phyloP scores from a whole-genome alignment of 2,797 vertebrate species.

The Neopelma chrysocephalum region DNA sequence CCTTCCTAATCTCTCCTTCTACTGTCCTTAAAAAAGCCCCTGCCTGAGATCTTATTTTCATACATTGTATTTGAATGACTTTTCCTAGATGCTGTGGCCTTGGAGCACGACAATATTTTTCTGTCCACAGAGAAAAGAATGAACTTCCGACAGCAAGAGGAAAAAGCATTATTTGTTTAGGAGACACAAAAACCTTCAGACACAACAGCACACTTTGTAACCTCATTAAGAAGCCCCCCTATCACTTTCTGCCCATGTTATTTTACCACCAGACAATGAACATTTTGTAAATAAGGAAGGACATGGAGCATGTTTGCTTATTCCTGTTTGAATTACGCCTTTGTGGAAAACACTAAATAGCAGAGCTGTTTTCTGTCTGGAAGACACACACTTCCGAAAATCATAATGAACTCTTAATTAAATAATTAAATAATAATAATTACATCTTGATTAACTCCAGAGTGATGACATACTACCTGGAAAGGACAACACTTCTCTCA shows the following conservation, averaged over 20 bases:
- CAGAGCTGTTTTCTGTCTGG: background rate
- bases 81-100: background rate
- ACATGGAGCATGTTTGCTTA: background rate
- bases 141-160: slow-evolving; percentile 56
- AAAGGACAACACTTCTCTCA: background rate
- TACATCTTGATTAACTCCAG: background rate
- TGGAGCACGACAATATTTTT: slow-evolving; percentile 13
- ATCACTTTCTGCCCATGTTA: slow-evolving; percentile 42
- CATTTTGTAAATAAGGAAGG: slow-evolving; percentile 53
- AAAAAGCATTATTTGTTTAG: slow-evolving; percentile 73
- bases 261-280: slow-evolving; percentile 61
- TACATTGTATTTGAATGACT: background rate
- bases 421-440: no score
- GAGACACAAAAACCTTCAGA: slow-evolving; percentile 57
- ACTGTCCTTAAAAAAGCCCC: background rate
- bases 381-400: slow-evolving; percentile 13
- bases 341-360: slow-evolving; percentile 37
- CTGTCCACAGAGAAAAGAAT: slow-evolving; percentile 8
- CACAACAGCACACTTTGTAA: slow-evolving; percentile 19
- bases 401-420: background rate
- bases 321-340: slow-evolving; percentile 23
- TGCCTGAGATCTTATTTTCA: background rate
- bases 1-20: slow-evolving; percentile 22
- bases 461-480: background rate
- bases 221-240: background rate